A percentile compares a stretch with the other conserved stretches of the same genome.
Conservation (phyloP, 2,797 vertebrate genomes). For the Lophotriccus pileatus region DNA sequence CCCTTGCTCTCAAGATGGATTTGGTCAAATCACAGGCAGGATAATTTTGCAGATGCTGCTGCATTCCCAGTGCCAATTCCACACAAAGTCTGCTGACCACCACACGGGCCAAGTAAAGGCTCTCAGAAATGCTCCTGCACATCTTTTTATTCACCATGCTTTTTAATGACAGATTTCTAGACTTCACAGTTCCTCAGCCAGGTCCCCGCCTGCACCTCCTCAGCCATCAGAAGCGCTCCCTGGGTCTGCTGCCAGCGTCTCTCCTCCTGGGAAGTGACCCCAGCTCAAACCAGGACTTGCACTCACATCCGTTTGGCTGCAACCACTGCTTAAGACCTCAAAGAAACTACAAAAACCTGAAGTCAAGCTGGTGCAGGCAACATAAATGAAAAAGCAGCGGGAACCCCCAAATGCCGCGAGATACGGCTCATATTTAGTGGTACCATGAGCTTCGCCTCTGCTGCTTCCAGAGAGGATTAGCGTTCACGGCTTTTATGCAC, state of each 20-base stretch:
- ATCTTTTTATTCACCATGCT: background rate
- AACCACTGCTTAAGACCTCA: background rate
- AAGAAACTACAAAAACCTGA: background rate
- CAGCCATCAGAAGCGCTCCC: background rate
- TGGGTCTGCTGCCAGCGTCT: fast-evolving
- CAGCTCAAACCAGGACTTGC: background rate
- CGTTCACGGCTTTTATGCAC: background rate
- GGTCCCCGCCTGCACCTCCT: background rate
- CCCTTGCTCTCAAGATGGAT: background rate
- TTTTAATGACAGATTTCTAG: background rate
- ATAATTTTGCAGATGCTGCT: background rate
- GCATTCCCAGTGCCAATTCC: background rate
- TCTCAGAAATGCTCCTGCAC: background rate
- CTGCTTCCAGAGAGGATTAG: background rate
- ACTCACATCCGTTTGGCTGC: fast-evolving
- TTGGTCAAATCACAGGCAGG: background rate
- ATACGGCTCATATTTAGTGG: background rate
- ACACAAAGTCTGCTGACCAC: background rate
- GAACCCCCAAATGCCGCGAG: background rate
- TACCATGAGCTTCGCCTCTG: background rate
- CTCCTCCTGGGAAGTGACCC: background rate
- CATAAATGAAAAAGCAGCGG: background rate
- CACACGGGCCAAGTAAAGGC: background rate
- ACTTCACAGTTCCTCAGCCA: background rate
- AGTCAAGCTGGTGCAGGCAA: background rate